These are phyloP conservation scores for Emydocephalus ijimae DNA, from an alignment of 2,113 vertebrate genomes.

Conservation along the genomic window DNA sequence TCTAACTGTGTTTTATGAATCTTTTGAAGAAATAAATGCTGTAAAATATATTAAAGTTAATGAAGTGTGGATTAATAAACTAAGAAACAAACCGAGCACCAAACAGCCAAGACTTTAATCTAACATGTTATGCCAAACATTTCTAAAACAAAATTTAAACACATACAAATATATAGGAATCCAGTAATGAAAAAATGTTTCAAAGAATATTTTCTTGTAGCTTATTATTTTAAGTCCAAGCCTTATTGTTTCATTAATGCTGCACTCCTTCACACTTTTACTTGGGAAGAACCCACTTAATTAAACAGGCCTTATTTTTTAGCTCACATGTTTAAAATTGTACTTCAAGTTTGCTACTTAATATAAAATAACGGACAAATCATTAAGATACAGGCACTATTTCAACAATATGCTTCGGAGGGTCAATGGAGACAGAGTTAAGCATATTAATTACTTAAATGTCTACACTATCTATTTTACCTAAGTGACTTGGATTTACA, in stretches of 20 bases:
- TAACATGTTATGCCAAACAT: background rate
- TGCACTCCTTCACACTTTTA: background rate
- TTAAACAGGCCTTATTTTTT: background rate
- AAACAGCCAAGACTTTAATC: background rate
- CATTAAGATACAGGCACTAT: background rate
- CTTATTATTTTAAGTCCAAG: background rate
- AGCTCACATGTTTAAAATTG: background rate
- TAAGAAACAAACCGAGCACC: background rate
- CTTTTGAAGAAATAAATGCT: background rate
- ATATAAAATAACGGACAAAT: background rate
- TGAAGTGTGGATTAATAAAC: background rate
- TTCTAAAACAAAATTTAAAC: background rate
- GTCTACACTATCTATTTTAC: too few relatives aligned
- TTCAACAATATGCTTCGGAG: background rate
- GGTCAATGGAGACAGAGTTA: background rate
- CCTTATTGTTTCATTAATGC: background rate
- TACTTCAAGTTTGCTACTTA: background rate
- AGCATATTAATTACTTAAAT: too few relatives aligned
- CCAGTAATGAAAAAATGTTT: background rate
- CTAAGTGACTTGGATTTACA: too few relatives aligned
- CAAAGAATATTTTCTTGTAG: background rate
- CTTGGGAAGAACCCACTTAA: background rate
- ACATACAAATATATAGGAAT: background rate
- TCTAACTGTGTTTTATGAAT: background rate
- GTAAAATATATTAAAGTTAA: background rate